Base-by-base conservation (phyloP, 2,888 invertebrate species). In the Microctonus hyperodae region DNA sequence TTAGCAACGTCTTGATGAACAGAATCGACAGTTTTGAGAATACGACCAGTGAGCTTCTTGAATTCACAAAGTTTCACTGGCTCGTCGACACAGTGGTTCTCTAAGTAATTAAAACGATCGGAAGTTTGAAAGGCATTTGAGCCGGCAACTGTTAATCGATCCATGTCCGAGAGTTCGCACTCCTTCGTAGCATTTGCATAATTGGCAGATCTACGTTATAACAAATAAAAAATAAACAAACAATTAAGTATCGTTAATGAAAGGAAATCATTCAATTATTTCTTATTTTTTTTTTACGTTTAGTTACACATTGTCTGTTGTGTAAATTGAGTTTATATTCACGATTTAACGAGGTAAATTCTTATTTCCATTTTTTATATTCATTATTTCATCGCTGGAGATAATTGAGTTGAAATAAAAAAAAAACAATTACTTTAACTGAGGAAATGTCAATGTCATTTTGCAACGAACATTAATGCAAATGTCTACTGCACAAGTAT, bases 1-100 rank as follows among this genome's bases (percentile, higher is more conserved):
- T 92, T 92, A 73, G 91, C 91, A 58, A 95, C 92, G 79, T 95
- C 94, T 86, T 95, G 94, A 82, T 94, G 95, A 25, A 96, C 95
- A 2, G 95, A 95, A 81, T 96, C 96, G 57, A 96, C 96, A 0
- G 96, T 96, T 85, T 96, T 96, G 73, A 96, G 85, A 76, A 96
- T 96, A 78, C 94, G 91, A 13, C 95, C 95, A 50, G 89, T 89
- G 83, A 94, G 89, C 81, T 94, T 93, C 85, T 95, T 95, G 86
- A 96, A 97, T 85, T 96, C 96, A 86, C 96, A 96, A 71, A 96
- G 87, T 84, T 95, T 95, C 58, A 94, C 94, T n/a, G 96, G 95
- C 80, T 96, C 96, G 79, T 95, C 95, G 37, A 95, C 94, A 84
- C 95, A 96, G 84, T 95, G 94, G 85, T 95, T 96, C 85, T 96